Evolutionary conservation across 2,888 invertebrate genomes (phyloP).

Genomic region (Pseudococcus viburni): DNA sequence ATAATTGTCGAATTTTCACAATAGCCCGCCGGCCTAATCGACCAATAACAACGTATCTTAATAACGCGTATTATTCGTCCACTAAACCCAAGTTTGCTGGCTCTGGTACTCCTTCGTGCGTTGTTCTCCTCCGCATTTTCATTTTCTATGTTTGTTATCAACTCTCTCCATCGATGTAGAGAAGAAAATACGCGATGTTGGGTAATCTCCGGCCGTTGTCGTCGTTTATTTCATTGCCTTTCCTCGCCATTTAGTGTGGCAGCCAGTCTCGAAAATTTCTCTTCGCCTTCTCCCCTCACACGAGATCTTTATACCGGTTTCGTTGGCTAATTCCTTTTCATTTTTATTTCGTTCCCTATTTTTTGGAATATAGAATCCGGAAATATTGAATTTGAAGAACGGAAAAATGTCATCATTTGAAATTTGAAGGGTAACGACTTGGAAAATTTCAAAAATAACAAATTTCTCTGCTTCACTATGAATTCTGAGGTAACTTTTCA

Average conservation of each 20-base stretch:
- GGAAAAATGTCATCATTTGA: too few relatives aligned
- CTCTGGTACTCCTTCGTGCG: not conserved
- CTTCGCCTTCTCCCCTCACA: too few relatives aligned
- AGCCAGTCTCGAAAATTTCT: too few relatives aligned
- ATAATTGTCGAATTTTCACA: conserved; percentile 39
- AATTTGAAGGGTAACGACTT: too few relatives aligned
- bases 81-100: not conserved
- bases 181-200: not conserved
- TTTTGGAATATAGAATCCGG: too few relatives aligned
- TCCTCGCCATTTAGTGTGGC: not conserved
- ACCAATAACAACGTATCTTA: not conserved
- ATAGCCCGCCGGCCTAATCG: not conserved
- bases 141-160: not conserved
- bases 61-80: not conserved
- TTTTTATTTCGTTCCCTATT: too few relatives aligned
- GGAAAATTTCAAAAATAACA: too few relatives aligned
- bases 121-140: not conserved
- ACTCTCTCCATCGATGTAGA: not conserved
- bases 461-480: too few relatives aligned
- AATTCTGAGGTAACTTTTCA: too few relatives aligned
- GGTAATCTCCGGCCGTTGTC: not conserved
- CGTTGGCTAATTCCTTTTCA: too few relatives aligned
- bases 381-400: too few relatives aligned
- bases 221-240: not conserved
- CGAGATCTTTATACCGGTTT: too few relatives aligned